A percentile compares a stretch with the other conserved stretches of the same genome.
phyloP scores from a whole-genome alignment of 2,888 invertebrate species.

The Bugulina stolonifera region DNA sequence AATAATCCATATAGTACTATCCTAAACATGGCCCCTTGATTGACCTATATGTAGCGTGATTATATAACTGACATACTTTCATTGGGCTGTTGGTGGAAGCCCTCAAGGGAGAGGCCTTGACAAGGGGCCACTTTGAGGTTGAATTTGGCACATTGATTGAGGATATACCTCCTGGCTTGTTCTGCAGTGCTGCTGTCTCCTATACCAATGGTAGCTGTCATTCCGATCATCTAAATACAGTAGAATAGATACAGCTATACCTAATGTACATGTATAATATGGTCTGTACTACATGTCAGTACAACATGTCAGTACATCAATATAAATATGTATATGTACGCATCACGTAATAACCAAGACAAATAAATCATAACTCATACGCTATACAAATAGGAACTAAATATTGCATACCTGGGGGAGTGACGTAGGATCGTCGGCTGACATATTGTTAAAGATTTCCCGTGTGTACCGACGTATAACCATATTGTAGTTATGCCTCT shows the following conservation, averaged over 20 bases:
- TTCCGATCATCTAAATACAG: slow-evolving; percentile 7
- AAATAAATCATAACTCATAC: too few species aligned
- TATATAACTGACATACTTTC: too few species aligned
- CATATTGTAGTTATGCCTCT: slow-evolving; percentile 42
- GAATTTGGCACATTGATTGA: background rate
- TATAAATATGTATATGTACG: too few species aligned
- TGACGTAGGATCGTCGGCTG: background rate
- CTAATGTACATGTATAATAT: too few species aligned
- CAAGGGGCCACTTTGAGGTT: background rate
- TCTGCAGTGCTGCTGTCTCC: background rate
- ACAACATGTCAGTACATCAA: too few species aligned
- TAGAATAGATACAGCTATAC: too few species aligned
- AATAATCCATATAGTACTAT: too few species aligned
- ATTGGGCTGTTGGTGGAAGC: background rate
- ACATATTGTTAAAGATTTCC: slow-evolving; percentile 31
- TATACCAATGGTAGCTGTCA: slow-evolving; percentile 19
- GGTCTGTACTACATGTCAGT: too few species aligned
- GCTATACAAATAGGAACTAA: too few species aligned
- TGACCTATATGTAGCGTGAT: too few species aligned
- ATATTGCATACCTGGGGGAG: background rate
- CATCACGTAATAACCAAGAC: too few species aligned
- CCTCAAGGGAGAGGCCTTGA: background rate
- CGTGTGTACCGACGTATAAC: slow-evolving; percentile 44
- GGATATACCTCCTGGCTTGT: background rate
- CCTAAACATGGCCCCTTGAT: too few species aligned